Evolutionary conservation across 2,888 invertebrate species (phyloP), one percentile per base, ranked within the genome.

Genomic region (Chloromyia formosa): DNA sequence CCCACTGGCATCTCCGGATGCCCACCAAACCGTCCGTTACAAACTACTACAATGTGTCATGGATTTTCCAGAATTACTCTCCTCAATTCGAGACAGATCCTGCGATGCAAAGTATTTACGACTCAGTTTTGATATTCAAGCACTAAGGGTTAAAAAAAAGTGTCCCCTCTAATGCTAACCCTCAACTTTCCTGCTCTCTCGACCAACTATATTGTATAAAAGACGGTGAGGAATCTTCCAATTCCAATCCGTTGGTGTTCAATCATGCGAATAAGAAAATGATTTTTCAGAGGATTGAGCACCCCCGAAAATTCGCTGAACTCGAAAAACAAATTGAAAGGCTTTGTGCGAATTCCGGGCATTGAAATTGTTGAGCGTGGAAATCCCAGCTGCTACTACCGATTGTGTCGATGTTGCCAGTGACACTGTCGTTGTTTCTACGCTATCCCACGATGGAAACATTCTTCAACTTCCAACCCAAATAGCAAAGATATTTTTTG

Each of bases 311-410:
- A 75, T 22, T 18, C 75, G 66, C 45, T 75, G 66, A 75, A 68
- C 72, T 75, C 54, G 75, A 75, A 75, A 75, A 75, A 75, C 72
- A 75, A 75, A 75, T 75, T 66, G 75, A 75, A 75, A 64, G 54
- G 54, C 45, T 58, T 68, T 74, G 74, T 74, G 74, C 61, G 40
- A 49, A 56, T 54, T 7, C 49, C 10, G 49, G 2, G 49, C 49
- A 49, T n/a, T 49, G 16, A 35, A 35, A 35, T 35, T 35, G 27
- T 35, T 35, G 27, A 35, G 27, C 27, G 27, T 35, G 27, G 27
- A 35, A 35, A 69, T 62, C 9, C 53, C 66, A 66, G 66, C 45
- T 53, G 68, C 12, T 53, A n/a, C 53, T 49, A 35, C 27, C 27
- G 27, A 35, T 35, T 35, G 27, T 35, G 27, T 7, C 7, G 27